Evolutionary conservation across 2,888 invertebrate species (phyloP).

Genomic region (Tipula lateralis): DNA sequence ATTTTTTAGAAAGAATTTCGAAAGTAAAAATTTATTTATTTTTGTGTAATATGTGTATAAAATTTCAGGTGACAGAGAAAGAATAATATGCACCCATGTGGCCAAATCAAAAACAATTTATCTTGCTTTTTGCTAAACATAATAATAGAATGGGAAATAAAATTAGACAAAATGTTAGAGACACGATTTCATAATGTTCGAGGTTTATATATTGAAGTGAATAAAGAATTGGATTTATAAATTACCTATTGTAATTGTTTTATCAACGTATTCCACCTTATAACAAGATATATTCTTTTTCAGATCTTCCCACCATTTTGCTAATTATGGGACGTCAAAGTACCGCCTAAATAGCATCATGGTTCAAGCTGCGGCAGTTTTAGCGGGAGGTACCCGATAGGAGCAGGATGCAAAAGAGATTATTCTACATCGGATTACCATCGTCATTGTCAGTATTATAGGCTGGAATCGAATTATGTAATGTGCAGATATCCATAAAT

Average conservation of each 20-base stretch:
- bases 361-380: too few relatives aligned
- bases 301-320: too few relatives aligned
- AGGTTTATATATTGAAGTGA: background rate
- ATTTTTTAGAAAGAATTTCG: background rate
- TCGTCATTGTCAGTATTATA: too few relatives aligned
- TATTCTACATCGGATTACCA: too few relatives aligned
- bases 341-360: too few relatives aligned
- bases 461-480: too few relatives aligned
- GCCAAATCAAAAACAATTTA: slow-evolving; percentile 12
- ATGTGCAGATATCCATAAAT: too few relatives aligned
- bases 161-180: background rate
- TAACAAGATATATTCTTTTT: too few relatives aligned
- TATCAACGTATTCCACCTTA: background rate
- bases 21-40: slow-evolving; percentile 14
- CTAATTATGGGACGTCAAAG: too few relatives aligned
- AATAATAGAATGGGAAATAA: background rate
- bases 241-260: background rate
- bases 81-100: background rate
- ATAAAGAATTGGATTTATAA: background rate
- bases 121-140: background rate
- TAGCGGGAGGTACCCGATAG: too few relatives aligned
- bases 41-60: background rate
- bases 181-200: background rate
- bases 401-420: too few relatives aligned
- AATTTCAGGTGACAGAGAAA: slow-evolving; percentile 11